Evolutionary conservation across 1,140 invertebrate species (phyloP).

Genomic region (Zaprionus kolodkinae): DNA sequence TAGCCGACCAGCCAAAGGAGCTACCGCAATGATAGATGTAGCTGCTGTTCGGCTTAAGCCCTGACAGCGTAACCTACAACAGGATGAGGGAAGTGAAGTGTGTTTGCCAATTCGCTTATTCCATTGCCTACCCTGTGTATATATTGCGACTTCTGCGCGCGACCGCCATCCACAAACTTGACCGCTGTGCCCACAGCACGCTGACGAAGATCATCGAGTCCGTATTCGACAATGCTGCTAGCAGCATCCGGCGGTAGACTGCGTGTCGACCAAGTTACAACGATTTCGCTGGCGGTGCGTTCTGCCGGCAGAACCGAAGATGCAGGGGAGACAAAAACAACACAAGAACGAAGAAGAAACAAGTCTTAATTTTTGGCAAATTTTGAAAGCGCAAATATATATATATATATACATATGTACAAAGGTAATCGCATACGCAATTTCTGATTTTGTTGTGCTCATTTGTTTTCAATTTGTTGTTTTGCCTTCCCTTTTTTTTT

Average conservation of each 20-base stretch:
- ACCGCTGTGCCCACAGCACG: slow-evolving; percentile 86
- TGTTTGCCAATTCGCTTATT: not conserved
- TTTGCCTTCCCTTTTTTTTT: slow-evolving; percentile 42
- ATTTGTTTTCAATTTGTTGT: slow-evolving; percentile 46
- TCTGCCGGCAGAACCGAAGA: slow-evolving; percentile 48
- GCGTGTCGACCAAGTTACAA: slow-evolving; percentile 95
- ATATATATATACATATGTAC: not conserved
- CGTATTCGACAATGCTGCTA: slow-evolving; percentile 62
- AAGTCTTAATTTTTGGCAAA: slow-evolving; percentile 33
- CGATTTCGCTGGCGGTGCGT: slow-evolving; percentile 86
- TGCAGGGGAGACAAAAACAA: slow-evolving; percentile 44
- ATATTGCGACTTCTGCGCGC: slow-evolving; percentile 88
- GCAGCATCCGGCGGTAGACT: slow-evolving; percentile 89
- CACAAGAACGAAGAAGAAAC: slow-evolving; percentile 50
- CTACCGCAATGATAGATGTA: slow-evolving; percentile 95
- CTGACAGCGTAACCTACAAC: slow-evolving; percentile 85
- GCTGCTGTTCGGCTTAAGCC: slow-evolving; percentile 86
- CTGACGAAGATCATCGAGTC: slow-evolving; percentile 86
- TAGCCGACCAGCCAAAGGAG: slow-evolving; percentile 90
- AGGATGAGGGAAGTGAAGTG: not conserved
- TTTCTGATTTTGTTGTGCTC: slow-evolving; percentile 30
- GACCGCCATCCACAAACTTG: slow-evolving; percentile 93
- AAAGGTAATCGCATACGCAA: not conserved
- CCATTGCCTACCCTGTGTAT: slow-evolving; percentile 89
- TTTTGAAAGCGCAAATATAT: not conserved